Evolutionary conservation across 2,888 invertebrate genomes (phyloP), one percentile per base, ranked within the genome.

Genomic region (Dioctria linearis): DNA sequence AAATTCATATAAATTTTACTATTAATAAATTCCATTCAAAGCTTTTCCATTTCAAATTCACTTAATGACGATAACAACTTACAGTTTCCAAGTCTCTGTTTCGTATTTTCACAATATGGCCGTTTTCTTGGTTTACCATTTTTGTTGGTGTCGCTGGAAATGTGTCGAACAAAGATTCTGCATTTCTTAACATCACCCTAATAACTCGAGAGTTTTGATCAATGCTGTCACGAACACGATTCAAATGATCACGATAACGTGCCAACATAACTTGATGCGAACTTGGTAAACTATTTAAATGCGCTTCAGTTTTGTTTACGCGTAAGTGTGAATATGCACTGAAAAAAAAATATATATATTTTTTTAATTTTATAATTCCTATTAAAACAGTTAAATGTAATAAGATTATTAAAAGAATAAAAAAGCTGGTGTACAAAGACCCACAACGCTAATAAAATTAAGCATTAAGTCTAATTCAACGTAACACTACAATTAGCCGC

Each of bases 291-390:
- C 92, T 92, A 3, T 92, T 90, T 73, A 96, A 91, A 85, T 95
- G 95, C 81, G 91, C 91, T 86, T 95, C 95, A 0, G 95, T 94
- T 86, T 94, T 93, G 84, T 93, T 92, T 61, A 97, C 92, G 83
- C 96, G 90, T 83, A 93, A 91, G 83, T 95, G 86, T 25, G 95
- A 94, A 89, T 95, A 94, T 82, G 93, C 90, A 87, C 96, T 97
- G 90, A 9, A 90, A 82, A 5, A 25, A 37, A 51, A 57, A 66
- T n/a, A n/a, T n/a, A 69, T 85, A 84, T 84, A 88, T 90, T 43
- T 43, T 43, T 37, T 37, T 66, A 43, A 25, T 1, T 25, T 25
- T 61, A 25, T 25, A 13, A 61, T 13, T 61, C 6, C 6, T 13
- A 61, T 61, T 25, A 13, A 25, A 61, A 25, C 25, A 25, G 25